phyloP scores from a whole-genome alignment of 2,113 vertebrate genomes.

The Saguinus imperator region DNA sequence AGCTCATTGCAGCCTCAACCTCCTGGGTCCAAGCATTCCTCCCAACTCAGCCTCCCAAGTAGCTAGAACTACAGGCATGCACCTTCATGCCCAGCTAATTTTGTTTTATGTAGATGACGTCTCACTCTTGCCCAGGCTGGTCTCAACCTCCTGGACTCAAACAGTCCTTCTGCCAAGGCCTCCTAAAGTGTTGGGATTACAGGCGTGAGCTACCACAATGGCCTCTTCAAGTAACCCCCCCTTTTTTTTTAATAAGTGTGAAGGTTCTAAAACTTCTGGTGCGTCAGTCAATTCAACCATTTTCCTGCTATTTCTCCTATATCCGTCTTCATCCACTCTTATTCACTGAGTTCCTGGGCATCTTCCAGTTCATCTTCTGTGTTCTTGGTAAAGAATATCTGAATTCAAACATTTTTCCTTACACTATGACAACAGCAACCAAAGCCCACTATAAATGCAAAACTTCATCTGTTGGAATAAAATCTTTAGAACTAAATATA shows the following conservation, averaged over 20 bases:
- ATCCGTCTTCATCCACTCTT: neutral
- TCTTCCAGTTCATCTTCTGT: neutral
- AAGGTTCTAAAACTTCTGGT: neutral
- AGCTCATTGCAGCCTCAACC: no score
- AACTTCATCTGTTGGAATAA: conserved; percentile 22
- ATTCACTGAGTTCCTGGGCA: neutral
- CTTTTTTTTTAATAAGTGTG: neutral
- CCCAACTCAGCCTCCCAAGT: no score
- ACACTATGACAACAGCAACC: neutral
- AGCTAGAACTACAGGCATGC: no score
- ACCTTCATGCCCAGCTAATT: no score
- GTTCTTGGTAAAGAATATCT: neutral
- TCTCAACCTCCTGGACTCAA: no score
- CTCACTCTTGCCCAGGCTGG: no score
- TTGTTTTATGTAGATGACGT: no score
- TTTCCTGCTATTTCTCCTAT: neutral
- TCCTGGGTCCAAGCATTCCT: no score
- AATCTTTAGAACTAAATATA: neutral
- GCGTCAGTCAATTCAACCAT: neutral
- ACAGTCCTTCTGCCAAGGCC: no score
- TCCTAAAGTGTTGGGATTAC: no score
- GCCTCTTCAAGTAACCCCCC: no score
- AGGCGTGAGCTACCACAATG: no score
- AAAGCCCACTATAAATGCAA: neutral
- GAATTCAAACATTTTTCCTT: conserved; percentile 14